phyloP scores from a whole-genome alignment of 2,888 invertebrate species.

The Caenorhabditis panamensis region DNA sequence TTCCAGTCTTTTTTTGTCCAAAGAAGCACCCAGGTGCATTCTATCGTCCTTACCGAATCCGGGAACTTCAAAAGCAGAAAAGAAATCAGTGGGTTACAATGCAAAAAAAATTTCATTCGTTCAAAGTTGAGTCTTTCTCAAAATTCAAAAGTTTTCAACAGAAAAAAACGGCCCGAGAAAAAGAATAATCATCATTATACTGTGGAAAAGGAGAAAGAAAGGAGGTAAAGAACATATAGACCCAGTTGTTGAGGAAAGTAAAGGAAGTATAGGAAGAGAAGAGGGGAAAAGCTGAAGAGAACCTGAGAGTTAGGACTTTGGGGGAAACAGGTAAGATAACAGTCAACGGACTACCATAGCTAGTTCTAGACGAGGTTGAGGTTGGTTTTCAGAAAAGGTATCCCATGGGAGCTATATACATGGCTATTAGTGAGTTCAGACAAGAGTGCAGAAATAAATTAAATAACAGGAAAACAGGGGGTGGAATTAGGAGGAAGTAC shows the following conservation, averaged over 20 bases:
- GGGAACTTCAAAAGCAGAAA: no score
- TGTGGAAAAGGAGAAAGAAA: neutral
- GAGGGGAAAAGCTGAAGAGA: neutral
- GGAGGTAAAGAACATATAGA: neutral
- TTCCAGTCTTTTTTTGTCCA: no score
- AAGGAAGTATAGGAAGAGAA: neutral
- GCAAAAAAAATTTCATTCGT: neutral
- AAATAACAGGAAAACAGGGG: neutral
- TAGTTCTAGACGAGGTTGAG: neutral
- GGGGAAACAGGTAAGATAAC: slow-evolving; percentile 11
- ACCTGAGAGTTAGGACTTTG: neutral
- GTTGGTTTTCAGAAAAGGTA: neutral
- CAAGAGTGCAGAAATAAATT: neutral
- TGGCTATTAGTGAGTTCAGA: neutral
- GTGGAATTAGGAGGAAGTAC: slow-evolving; percentile 36
- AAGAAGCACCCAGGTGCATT: no score
- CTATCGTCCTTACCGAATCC: no score
- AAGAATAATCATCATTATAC: neutral
- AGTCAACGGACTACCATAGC: neutral
- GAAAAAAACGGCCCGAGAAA: neutral
- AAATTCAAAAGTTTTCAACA: neutral
- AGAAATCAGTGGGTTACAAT: no score
- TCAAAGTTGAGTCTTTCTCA: no score
- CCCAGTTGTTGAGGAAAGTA: slow-evolving; percentile 6
- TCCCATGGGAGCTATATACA: neutral